A percentile compares a stretch with the other conserved stretches of the same genome.
phyloP scores from a whole-genome alignment of 1,140 invertebrate species.

The Zaprionus capensis region DNA sequence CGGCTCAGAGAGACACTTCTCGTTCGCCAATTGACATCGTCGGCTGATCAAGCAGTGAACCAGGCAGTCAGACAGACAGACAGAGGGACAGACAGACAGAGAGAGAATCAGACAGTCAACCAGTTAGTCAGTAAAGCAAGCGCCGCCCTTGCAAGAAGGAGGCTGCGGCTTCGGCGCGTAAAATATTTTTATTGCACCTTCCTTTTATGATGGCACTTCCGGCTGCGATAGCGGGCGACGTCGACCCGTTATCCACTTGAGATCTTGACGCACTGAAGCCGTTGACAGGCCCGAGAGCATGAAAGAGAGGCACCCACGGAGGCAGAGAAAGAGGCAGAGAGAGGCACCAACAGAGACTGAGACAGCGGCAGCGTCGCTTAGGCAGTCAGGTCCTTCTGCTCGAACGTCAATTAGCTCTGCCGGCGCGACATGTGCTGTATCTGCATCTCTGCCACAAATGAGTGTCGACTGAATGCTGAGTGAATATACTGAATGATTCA shows the following conservation, averaged over 20 bases:
- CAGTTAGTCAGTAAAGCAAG: conserved; percentile 20
- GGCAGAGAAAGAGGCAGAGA: conserved; percentile 9
- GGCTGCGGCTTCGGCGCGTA: conserved; percentile 54
- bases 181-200: conserved; percentile 83
- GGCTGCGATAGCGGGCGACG: conserved; percentile 69
- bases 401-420: conserved; percentile 67
- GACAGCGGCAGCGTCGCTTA: not conserved
- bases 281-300: conserved; percentile 53
- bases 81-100: conserved; percentile 32
- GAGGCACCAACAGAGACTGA: conserved; percentile 10
- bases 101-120: not conserved
- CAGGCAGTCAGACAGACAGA: not conserved
- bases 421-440: conserved; percentile 67
- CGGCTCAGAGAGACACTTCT: not conserved
- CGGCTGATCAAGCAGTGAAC: conserved; percentile 20
- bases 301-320: conserved; percentile 2
- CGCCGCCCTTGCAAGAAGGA: conserved; percentile 2
- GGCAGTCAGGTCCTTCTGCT: conserved; percentile 38
- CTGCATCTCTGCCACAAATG: conserved; percentile 58
- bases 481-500: conserved; percentile 20
- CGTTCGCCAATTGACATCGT: conserved; percentile 11
- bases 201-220: conserved; percentile 83
- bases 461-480: not conserved
- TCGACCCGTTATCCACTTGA: conserved; percentile 73
- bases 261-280: conserved; percentile 73